A percentile compares a stretch with the other conserved stretches of the same genome.
phyloP scores from a whole-genome alignment of 2,888 invertebrate species.

The Myopa testacea region DNA sequence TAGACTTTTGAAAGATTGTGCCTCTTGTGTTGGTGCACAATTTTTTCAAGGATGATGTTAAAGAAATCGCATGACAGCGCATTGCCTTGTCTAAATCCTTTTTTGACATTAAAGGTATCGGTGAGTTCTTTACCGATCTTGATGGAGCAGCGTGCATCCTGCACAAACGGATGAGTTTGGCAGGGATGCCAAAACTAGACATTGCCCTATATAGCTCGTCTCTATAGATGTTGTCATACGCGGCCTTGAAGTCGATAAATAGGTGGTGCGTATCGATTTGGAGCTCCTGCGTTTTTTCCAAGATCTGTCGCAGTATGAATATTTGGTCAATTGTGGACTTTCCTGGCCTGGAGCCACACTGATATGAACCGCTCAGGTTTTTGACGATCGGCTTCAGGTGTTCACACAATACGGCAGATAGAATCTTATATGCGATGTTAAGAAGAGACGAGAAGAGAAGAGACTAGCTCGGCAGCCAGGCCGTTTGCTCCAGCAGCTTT shows the following conservation, averaged over 20 bases:
- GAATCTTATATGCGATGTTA: too few species aligned
- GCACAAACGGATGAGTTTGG: conserved; percentile 35
- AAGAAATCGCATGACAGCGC: conserved; percentile 37
- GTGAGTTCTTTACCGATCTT: conserved; percentile 32
- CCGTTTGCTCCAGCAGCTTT: too few species aligned
- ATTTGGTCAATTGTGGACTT: conserved; percentile 19
- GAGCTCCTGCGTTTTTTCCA: conserved; percentile 30
- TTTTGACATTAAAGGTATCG: conserved; percentile 7
- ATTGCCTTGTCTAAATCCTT: conserved; percentile 25
- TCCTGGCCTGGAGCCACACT: conserved; percentile 12
- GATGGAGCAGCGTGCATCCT: conserved; percentile 21
- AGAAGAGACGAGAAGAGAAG: too few species aligned
- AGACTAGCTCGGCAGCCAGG: too few species aligned
- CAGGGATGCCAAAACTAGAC: conserved; percentile 41
- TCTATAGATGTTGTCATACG: conserved; percentile 38
- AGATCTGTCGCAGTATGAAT: conserved; percentile 34
- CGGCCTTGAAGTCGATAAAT: conserved; percentile 44
- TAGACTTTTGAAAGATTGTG: too few species aligned
- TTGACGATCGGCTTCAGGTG: too few species aligned
- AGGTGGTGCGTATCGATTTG: conserved; percentile 39
- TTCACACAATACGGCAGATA: too few species aligned
- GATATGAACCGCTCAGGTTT: conserved; percentile 25
- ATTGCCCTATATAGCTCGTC: conserved; percentile 37
- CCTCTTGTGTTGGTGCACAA: too few species aligned
- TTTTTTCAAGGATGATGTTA: conserved; percentile 27